Base-by-base conservation (phyloP, 1,140 invertebrate genomes). In the Euwallacea similis region DNA sequence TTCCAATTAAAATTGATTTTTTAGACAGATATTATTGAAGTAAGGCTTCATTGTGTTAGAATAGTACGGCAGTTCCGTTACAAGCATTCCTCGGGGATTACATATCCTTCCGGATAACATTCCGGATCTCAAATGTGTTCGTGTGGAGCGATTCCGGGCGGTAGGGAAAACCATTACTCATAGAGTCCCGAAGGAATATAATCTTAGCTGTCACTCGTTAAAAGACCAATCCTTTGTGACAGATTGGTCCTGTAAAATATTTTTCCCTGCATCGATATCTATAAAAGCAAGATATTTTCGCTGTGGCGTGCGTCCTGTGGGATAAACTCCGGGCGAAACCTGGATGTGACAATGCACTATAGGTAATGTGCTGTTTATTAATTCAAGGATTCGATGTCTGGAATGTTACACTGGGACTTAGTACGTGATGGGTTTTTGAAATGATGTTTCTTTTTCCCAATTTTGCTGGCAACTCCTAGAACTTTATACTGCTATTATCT, bases 161-260 rank as follows among this genome's bases (percentile, higher is more conserved):
- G 62, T 47, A 71, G 72, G 70, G 66, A 76, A 72, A 76, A 76
- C 76, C 76, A 78, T 78, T 78, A 78, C 75, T 78, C 76, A 78
- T 75, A 44, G 61, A 74, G 47, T 74, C 74, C 77, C 73, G 50
- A 42, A 41, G 73, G 68, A 73, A 71, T 56, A 53, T 69, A 63
- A 71, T 70, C 74, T 69, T 67, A 74, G 61, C 74, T 77, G 76
- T 77, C 76, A 77, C 69, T 76, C 76, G 76, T 76, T 78, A 76
- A 71, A 74, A 63, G 74, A 73, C 71, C 76, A 77, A 78, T 76
- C 74, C 76, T 72, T 75, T 73, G 68, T 74, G 77, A 78, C 76
- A 77, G 77, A 78, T 77, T 76, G 77, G 71, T 56, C 64, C 67
- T 69, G 75, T 76, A 76, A 76, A 74, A 76, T 76, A 74, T 74